phyloP scores from a whole-genome alignment of 2,888 invertebrate species.

The Acrobasis consociella region DNA sequence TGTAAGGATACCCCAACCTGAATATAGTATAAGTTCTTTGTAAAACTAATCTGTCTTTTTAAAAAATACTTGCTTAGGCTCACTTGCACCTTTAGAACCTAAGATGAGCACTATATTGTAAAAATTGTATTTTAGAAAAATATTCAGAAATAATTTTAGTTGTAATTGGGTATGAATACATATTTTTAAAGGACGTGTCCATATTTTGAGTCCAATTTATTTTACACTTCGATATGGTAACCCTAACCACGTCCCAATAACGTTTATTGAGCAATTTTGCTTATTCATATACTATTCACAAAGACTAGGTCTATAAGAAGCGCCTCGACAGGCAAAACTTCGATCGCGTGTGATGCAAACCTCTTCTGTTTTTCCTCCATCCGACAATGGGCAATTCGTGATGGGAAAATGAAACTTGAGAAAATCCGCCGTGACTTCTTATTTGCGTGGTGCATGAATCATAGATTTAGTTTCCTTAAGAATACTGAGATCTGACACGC shows the following conservation, averaged over 20 bases:
- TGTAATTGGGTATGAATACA: too few species aligned
- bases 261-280: background rate
- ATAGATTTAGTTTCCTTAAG: constrained; percentile 14
- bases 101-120: too few species aligned
- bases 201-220: too few species aligned
- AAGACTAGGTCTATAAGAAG: background rate
- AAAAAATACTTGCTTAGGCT: too few species aligned
- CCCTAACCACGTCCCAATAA: constrained; percentile 1
- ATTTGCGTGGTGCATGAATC: constrained; percentile 7
- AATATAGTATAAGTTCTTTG: too few species aligned
- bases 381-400: constrained; percentile 28
- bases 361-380: constrained; percentile 1
- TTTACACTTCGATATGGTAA: background rate
- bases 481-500: background rate
- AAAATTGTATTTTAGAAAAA: too few species aligned
- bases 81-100: too few species aligned
- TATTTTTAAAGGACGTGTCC: too few species aligned
- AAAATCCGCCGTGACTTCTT: constrained; percentile 26
- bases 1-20: too few species aligned
- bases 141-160: too few species aligned
- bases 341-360: background rate
- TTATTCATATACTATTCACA: background rate
- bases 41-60: too few species aligned
- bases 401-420: constrained; percentile 32
- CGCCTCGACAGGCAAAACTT: background rate